These are phyloP conservation scores for Meloidogyne floridensis DNA, from an alignment of 1,140 invertebrate genomes.

Conservation along the genomic window DNA sequence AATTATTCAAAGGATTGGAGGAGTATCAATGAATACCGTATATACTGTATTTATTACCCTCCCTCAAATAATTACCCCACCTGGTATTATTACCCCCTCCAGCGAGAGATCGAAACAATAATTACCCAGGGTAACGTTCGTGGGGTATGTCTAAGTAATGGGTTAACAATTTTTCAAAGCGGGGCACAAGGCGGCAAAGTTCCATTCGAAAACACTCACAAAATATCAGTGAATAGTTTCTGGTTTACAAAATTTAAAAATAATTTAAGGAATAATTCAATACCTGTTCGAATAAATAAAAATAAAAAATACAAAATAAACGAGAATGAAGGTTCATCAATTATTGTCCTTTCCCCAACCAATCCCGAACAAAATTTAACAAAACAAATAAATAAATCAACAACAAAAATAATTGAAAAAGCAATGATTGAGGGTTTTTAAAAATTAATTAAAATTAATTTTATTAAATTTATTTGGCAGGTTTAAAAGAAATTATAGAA, in stretches of 20 bases:
- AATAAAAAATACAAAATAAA: not conserved
- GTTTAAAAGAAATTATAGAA: not conserved
- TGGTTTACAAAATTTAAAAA: not conserved
- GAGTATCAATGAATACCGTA: too few species aligned
- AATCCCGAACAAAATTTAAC: constrained; percentile 12
- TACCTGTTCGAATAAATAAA: not conserved
- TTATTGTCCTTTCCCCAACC: constrained; percentile 6
- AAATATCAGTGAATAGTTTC: too few species aligned
- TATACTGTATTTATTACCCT: too few species aligned
- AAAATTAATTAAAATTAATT: not conserved
- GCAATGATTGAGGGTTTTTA: constrained; percentile 13
- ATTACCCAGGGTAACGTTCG: too few species aligned
- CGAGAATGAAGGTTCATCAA: not conserved
- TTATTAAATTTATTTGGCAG: not conserved
- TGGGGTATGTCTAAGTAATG: too few species aligned
- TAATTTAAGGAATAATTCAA: constrained; percentile 7
- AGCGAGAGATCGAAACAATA: too few species aligned
- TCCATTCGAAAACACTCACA: too few species aligned
- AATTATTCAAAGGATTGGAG: too few species aligned
- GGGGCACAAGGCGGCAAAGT: too few species aligned
- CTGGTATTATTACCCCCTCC: too few species aligned
- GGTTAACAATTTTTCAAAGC: too few species aligned
- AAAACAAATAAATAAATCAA: constrained; percentile 7
- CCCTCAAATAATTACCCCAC: too few species aligned
- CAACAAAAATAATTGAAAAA: constrained; percentile 5